Conservation (phyloP, 1,140 invertebrate genomes). For the Chrysopa pallens region DNA sequence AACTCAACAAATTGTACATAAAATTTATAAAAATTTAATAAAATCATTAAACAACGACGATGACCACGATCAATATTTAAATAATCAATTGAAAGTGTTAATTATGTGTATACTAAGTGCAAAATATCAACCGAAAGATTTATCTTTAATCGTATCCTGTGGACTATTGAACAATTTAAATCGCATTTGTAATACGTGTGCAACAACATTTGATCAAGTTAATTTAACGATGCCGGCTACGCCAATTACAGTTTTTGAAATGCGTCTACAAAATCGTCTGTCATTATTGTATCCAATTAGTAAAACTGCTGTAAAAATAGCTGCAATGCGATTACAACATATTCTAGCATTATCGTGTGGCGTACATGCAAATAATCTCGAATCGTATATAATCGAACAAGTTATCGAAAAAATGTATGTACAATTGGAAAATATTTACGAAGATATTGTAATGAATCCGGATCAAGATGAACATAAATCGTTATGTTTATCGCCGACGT, state of each 20-base stretch:
- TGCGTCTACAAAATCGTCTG: too few species aligned
- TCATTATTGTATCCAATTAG: slow-evolving; percentile 15
- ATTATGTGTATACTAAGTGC: slow-evolving; percentile 37
- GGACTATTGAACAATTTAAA: slow-evolving; percentile 31
- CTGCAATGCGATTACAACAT: slow-evolving; percentile 28
- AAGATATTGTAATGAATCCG: neutral
- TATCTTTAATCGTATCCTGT: slow-evolving; percentile 36
- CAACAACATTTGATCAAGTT: slow-evolving; percentile 4
- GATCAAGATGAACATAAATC: neutral
- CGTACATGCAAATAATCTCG: slow-evolving; percentile 29
- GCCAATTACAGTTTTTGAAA: too few species aligned
- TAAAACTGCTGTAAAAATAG: slow-evolving; percentile 16
- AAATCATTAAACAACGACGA: slow-evolving; percentile 15
- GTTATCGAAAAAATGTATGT: slow-evolving; percentile 16
- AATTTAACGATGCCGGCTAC: too few species aligned
- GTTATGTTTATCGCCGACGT: neutral
- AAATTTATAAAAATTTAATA: slow-evolving; percentile 22
- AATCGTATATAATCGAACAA: slow-evolving; percentile 18
- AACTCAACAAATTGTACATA: slow-evolving; percentile 25
- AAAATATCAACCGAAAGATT: slow-evolving; percentile 33
- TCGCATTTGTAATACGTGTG: slow-evolving; percentile 9
- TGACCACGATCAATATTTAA: too few species aligned
- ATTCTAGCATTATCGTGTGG: slow-evolving; percentile 33
- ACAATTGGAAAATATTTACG: slow-evolving; percentile 20
- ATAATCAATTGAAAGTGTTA: slow-evolving; percentile 20